These are phyloP conservation scores for Odontesthes bonariensis DNA, from an alignment of 2,113 vertebrate genomes.

Conservation along the genomic window DNA sequence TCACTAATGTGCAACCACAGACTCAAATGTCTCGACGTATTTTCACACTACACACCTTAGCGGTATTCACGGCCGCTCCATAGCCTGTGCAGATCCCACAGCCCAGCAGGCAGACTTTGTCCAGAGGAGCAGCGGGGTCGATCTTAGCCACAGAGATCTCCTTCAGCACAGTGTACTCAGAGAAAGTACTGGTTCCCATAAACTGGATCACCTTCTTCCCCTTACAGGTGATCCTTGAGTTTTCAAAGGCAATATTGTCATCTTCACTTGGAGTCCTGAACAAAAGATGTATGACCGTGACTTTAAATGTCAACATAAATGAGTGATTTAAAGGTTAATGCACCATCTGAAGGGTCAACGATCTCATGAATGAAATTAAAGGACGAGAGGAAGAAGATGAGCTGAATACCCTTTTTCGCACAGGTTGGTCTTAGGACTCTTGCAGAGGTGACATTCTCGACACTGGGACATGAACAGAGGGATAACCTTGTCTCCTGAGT, in stretches of 20 bases:
- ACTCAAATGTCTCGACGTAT: no score
- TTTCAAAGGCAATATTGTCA: slow-evolving; percentile 2
- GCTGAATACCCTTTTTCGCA: slow-evolving; percentile 84
- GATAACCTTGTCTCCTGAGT: slow-evolving; percentile 89
- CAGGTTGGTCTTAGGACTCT: slow-evolving; percentile 84
- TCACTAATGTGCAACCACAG: no score
- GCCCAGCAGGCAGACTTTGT: slow-evolving; percentile 85
- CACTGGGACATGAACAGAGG: slow-evolving; percentile 86
- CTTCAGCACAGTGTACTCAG: slow-evolving; percentile 86
- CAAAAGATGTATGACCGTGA: no score
- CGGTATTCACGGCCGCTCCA: slow-evolving; percentile 86
- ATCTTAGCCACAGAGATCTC: slow-evolving; percentile 82
- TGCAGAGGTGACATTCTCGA: slow-evolving; percentile 84
- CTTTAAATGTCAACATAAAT: no score
- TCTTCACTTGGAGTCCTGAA: no score
- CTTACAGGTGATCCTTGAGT: slow-evolving; percentile 82
- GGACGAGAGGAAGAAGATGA: background rate
- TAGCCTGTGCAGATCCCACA: slow-evolving; percentile 88
- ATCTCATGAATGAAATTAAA: background rate
- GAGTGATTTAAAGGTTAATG: no score
- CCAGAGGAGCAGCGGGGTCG: slow-evolving; percentile 80
- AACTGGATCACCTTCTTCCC: slow-evolving; percentile 84
- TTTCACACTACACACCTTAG: slow-evolving; percentile 73
- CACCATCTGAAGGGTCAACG: no score
- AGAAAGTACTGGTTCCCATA: slow-evolving; percentile 84